Evolutionary conservation across 1,140 invertebrate genomes (phyloP).

Genomic region (Drosophila nannoptera): DNA sequence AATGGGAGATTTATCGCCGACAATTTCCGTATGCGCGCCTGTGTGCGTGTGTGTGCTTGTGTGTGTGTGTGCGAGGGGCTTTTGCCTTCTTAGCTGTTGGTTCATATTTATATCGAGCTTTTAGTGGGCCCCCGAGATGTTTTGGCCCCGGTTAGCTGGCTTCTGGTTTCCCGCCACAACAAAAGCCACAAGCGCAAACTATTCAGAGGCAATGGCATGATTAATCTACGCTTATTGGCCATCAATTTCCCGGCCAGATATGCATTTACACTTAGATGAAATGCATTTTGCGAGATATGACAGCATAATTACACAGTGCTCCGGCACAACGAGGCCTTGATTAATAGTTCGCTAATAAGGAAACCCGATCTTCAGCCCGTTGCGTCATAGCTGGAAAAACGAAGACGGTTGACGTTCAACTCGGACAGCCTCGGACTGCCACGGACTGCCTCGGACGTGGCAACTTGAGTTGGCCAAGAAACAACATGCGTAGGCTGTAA

Average conservation of each 20-base stretch:
- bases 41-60: slow-evolving; percentile 15
- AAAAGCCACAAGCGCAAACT: slow-evolving; percentile 52
- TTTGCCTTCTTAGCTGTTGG: slow-evolving; percentile 54
- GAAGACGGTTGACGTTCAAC: slow-evolving; percentile 19
- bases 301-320: slow-evolving; percentile 56
- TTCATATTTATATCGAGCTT: slow-evolving; percentile 68
- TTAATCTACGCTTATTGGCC: slow-evolving; percentile 65
- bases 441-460: not conserved
- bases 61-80: slow-evolving; percentile 9
- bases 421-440: too few species aligned
- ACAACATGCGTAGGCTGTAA: slow-evolving; percentile 49
- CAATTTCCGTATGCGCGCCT: slow-evolving; percentile 49
- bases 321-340: slow-evolving; percentile 52
- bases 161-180: slow-evolving; percentile 22
- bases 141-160: slow-evolving; percentile 17
- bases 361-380: slow-evolving; percentile 55
- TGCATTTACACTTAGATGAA: slow-evolving; percentile 64
- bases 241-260: slow-evolving; percentile 56
- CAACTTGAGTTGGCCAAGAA: slow-evolving; percentile 48
- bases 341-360: slow-evolving; percentile 67
- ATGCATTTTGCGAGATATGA: slow-evolving; percentile 56
- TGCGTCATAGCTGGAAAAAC: slow-evolving; percentile 41
- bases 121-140: slow-evolving; percentile 67
- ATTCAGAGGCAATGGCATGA: slow-evolving; percentile 64
- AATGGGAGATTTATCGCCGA: slow-evolving; percentile 73